Conservation (phyloP, 2,797 vertebrate species). For the Capromys pilorides region DNA sequence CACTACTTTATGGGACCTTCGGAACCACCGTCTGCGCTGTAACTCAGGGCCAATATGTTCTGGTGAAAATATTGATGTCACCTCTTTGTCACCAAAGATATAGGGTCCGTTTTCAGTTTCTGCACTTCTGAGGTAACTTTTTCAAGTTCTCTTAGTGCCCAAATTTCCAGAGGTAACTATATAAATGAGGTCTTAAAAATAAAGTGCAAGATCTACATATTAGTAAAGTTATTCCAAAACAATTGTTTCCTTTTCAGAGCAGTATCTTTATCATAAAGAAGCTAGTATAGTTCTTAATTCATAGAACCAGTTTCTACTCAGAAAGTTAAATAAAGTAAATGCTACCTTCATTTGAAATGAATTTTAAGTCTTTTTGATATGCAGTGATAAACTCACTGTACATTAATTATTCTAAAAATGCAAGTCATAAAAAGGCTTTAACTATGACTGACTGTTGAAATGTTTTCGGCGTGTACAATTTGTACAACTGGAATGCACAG, state of each 20-base stretch:
- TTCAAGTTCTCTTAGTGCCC: constrained; percentile 48
- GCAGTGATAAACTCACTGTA: constrained; percentile 65
- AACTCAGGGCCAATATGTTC: constrained; percentile 44
- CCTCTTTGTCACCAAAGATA: constrained; percentile 54
- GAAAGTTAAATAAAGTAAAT: constrained; percentile 65
- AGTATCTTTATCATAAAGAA: constrained; percentile 62
- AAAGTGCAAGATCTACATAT: constrained; percentile 72
- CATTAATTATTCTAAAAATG: constrained; percentile 53
- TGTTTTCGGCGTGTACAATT: constrained; percentile 39
- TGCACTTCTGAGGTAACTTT: constrained; percentile 51
- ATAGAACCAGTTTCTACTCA: constrained; percentile 67
- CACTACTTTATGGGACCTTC: neutral
- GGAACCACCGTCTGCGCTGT: constrained; percentile 29
- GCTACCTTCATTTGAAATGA: constrained; percentile 69
- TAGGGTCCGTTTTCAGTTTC: constrained; percentile 54
- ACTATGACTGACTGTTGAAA: constrained; percentile 69
- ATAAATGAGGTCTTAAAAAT: constrained; percentile 66
- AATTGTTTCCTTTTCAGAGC: constrained; percentile 65
- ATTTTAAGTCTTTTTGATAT: constrained; percentile 60
- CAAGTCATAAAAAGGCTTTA: constrained; percentile 66
- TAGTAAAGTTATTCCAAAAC: constrained; percentile 63
- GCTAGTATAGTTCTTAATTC: constrained; percentile 61
- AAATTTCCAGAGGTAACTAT: constrained; percentile 53
- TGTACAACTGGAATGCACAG: constrained; percentile 66
- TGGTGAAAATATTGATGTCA: constrained; percentile 56